phyloP scores from a whole-genome alignment of 1,140 invertebrate species.

The Sarcophaga peregrina region DNA sequence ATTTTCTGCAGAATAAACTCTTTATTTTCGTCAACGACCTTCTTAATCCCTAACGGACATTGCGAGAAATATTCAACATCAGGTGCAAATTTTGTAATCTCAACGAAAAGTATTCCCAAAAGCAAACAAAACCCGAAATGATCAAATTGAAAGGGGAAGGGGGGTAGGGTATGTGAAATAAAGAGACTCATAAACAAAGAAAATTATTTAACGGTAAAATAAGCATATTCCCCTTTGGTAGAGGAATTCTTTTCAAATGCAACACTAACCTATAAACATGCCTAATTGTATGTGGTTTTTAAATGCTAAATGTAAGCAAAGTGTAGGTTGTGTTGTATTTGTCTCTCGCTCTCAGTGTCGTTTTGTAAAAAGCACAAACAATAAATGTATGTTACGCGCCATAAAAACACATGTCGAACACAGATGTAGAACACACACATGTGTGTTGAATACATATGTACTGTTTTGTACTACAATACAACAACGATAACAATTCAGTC shows the following conservation, averaged over 20 bases:
- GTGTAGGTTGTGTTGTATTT: too few relatives aligned
- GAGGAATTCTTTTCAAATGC: background rate
- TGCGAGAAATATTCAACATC: too few relatives aligned
- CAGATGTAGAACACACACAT: background rate
- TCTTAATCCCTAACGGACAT: too few relatives aligned
- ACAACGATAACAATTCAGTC: background rate
- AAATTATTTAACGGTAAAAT: background rate
- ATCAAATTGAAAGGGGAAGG: too few relatives aligned
- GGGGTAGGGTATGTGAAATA: background rate
- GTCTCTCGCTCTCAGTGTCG: too few relatives aligned
- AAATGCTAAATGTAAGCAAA: background rate
- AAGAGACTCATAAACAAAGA: background rate
- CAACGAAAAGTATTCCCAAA: too few relatives aligned
- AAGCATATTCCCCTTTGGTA: background rate
- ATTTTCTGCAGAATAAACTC: too few relatives aligned
- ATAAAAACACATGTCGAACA: background rate
- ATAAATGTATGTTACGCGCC: background rate
- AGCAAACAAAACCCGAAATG: too few relatives aligned
- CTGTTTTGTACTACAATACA: too few relatives aligned
- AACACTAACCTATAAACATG: background rate
- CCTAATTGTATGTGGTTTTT: background rate
- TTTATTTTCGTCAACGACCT: too few relatives aligned
- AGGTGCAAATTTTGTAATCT: too few relatives aligned
- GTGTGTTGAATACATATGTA: too few relatives aligned
- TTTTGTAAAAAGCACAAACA: background rate